phyloP scores from a whole-genome alignment of 2,113 vertebrate genomes.

The Platichthys stellatus region DNA sequence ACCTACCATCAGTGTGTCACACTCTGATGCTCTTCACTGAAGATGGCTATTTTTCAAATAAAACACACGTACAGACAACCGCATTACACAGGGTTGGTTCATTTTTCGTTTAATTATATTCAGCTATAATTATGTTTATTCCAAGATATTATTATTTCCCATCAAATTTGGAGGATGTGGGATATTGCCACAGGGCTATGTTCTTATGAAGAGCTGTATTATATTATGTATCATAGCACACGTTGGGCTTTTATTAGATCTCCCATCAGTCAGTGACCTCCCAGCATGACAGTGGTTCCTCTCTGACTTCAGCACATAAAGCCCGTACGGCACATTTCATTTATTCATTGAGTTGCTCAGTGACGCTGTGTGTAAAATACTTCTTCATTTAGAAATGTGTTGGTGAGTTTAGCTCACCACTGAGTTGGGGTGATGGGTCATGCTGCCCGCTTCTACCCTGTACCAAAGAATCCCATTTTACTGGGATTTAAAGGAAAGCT shows the following conservation, averaged over 20 bases:
- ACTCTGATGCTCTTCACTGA: neutral
- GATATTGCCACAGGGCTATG: no score
- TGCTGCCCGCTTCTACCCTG: slow-evolving; percentile 8
- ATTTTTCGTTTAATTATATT: neutral
- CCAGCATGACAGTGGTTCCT: slow-evolving; percentile 18
- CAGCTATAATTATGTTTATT: neutral
- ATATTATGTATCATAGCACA: neutral
- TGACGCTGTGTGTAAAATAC: slow-evolving; percentile 31
- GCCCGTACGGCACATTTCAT: slow-evolving; percentile 36
- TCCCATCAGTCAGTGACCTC: slow-evolving; percentile 3
- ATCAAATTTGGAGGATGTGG: neutral
- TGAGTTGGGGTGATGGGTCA: slow-evolving; percentile 37
- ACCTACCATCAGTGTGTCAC: no score
- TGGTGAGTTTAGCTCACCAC: slow-evolving; percentile 20
- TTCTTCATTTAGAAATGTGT: slow-evolving; percentile 32
- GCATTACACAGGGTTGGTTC: neutral
- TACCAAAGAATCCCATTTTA: slow-evolving; percentile 33
- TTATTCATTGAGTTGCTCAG: slow-evolving; percentile 35
- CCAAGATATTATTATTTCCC: neutral
- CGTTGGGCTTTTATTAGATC: slow-evolving; percentile 14
- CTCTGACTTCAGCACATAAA: slow-evolving; percentile 29
- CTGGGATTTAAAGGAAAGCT: slow-evolving; percentile 1
- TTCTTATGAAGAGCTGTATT: neutral
- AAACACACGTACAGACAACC: neutral
- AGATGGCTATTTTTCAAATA: neutral